Conservation (phyloP, 2,113 vertebrate genomes). For the Grammomys surdaster region DNA sequence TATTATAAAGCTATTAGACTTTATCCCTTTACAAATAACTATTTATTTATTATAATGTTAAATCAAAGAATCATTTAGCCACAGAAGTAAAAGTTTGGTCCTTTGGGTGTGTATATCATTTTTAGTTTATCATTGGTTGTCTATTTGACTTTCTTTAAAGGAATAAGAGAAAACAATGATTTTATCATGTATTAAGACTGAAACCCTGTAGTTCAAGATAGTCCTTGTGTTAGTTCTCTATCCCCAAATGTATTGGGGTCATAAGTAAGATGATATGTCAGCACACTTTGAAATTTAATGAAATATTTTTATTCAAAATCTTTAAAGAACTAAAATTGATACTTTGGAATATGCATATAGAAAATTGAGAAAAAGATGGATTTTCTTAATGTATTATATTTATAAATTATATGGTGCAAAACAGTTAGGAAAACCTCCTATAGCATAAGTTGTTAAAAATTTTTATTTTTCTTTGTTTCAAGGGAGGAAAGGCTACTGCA, state of each 20-base stretch:
- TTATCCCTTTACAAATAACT: neutral
- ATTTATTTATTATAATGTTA: neutral
- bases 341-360: accelerated
- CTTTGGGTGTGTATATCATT: neutral
- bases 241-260: neutral
- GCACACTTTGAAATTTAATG: neutral
- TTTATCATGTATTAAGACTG: neutral
- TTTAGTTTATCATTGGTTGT: neutral
- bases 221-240: neutral
- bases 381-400: neutral
- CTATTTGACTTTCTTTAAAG: neutral
- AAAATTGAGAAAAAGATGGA: neutral
- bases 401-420: neutral
- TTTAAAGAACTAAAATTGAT: neutral
- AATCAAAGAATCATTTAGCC: neutral
- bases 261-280: neutral
- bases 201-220: neutral
- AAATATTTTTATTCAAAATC: neutral
- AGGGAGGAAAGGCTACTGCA: neutral
- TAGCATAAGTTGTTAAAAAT: neutral
- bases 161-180: neutral
- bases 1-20: neutral
- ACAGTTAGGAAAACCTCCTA: neutral
- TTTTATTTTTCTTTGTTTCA: neutral
- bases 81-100: neutral